Evolutionary conservation across 2,888 invertebrate species (phyloP).

Genomic region (Lobophora halterata): DNA sequence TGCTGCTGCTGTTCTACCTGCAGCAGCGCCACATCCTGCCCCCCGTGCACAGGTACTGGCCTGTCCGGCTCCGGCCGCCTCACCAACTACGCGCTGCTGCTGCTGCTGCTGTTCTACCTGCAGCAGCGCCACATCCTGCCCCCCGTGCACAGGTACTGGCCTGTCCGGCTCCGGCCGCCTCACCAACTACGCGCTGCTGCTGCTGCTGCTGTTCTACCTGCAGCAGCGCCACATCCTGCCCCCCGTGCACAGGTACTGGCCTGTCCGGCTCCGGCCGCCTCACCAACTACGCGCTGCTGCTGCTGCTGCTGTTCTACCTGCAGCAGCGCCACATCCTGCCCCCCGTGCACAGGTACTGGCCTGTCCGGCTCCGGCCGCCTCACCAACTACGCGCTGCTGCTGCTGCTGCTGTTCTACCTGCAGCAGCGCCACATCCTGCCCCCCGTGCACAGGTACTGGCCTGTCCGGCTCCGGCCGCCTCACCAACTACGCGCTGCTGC

Average conservation of each 20-base stretch:
- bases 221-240: constrained; percentile 83
- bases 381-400: too few species aligned
- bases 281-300: constrained; percentile 85
- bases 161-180: constrained; percentile 81
- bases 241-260: constrained; percentile 59
- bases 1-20: constrained; percentile 85
- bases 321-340: constrained; percentile 75
- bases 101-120: constrained; percentile 85
- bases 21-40: constrained; percentile 83
- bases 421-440: too few species aligned
- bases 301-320: constrained; percentile 85
- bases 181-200: constrained; percentile 85
- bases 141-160: constrained; percentile 59
- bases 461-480: too few species aligned
- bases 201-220: constrained; percentile 85
- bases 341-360: constrained; percentile 8
- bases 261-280: constrained; percentile 81
- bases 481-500: too few species aligned
- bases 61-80: constrained; percentile 81
- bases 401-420: too few species aligned
- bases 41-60: constrained; percentile 59
- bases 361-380: too few species aligned
- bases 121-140: constrained; percentile 83
- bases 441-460: constrained; percentile 8
- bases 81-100: constrained; percentile 85